phyloP scores from a whole-genome alignment of 2,888 invertebrate genomes.

The Drosophila longiperda region DNA sequence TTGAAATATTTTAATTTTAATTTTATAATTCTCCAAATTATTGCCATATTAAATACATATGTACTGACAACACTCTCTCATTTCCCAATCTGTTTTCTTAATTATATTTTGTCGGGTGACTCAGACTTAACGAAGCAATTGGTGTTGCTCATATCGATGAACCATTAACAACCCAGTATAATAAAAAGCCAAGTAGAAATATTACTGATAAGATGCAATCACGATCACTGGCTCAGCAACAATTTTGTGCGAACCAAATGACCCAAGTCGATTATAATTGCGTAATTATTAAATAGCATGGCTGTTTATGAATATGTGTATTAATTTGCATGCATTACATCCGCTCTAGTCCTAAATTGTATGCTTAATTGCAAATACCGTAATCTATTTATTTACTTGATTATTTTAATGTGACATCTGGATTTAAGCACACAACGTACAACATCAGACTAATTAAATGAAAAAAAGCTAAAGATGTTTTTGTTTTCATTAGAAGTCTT shows the following conservation, averaged over 20 bases:
- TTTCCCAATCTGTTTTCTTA: neutral
- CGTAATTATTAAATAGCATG: conserved; percentile 2
- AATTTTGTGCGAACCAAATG: conserved; percentile 13
- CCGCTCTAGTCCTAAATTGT: neutral
- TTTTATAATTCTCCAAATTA: neutral
- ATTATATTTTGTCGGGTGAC: neutral
- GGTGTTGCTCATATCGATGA: conserved; percentile 17
- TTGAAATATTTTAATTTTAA: neutral
- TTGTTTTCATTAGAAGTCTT: neutral
- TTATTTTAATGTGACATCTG: neutral
- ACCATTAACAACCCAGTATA: conserved; percentile 32
- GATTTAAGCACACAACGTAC: neutral
- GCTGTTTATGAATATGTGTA: neutral
- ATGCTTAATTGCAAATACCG: conserved; percentile 1
- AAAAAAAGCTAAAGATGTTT: neutral
- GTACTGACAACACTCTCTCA: neutral
- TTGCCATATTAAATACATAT: neutral
- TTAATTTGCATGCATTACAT: neutral
- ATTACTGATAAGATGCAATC: conserved; percentile 34
- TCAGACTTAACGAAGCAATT: conserved; percentile 8
- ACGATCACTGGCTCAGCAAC: conserved; percentile 24
- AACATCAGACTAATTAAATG: neutral
- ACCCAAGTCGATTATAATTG: conserved; percentile 3
- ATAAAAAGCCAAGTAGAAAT: conserved; percentile 3
- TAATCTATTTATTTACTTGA: neutral